Base-by-base conservation (phyloP, 1,140 invertebrate species). In the Trichonephila clavata region DNA sequence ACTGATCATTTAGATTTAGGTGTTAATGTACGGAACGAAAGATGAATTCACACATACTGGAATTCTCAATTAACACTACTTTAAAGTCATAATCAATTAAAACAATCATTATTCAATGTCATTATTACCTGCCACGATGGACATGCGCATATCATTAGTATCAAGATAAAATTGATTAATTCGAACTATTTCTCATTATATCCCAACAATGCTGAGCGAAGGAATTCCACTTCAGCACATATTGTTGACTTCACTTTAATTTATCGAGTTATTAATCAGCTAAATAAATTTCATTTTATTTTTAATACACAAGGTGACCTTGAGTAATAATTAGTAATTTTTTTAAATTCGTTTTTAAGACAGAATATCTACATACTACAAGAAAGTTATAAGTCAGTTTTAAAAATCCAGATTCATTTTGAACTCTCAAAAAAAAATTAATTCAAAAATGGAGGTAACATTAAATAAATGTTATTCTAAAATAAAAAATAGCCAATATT, bases 91-190 rank as follows among this genome's bases (percentile, higher is more conserved):
- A 68, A 68, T 68, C 24, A 68, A 68, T 68, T 68, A 68, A n/a
- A n/a, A 3, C 65, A 68, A 24, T 68, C 65, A 68, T 68, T 24
- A n/a, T 68, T 68, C 65, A 68, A 13, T 68, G 65, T 68, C 65
- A 68, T n/a, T 68, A 68, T 24, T 68, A 68, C 65, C 24, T 24
- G 65, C 24, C n/a, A 68, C n/a, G 24, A 24, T 24, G 14, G 65
- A n/a, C 24, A 68, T 68, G 65, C 14, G 24, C 65, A 68, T 24
- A 68, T 68, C 65, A 68, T 68, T 68, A 68, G 65, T 68, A 68
- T 68, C 65, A 68, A 68, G 65, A 68, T 68, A 68, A 68, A 68
- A 68, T 68, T 68, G 65, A 68, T 68, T 68, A 68, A 68, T 68
- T 68, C 10, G 13, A 14, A 68, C 65, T 24, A 68, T 68, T 68